A percentile compares a stretch with the other conserved stretches of the same genome.
These are phyloP conservation scores for Rissa tridactyla DNA, from an alignment of 2,113 vertebrate genomes.

Conservation along the genomic window DNA sequence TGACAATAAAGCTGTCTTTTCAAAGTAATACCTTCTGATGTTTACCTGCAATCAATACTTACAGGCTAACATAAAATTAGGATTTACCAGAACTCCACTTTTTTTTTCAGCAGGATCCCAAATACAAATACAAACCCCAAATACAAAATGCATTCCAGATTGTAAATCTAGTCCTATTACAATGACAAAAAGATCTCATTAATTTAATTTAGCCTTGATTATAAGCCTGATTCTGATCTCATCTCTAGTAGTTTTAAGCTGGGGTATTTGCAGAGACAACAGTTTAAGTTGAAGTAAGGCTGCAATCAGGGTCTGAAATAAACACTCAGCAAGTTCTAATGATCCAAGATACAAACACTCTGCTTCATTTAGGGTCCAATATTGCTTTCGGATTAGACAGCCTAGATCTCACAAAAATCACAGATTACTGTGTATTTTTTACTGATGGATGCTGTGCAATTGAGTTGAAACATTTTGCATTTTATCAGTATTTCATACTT, in stretches of 20 bases:
- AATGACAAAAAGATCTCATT: neutral
- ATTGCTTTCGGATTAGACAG: neutral
- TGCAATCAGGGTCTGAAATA: neutral
- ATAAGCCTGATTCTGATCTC: neutral
- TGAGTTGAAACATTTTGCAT: neutral
- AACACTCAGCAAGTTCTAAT: neutral
- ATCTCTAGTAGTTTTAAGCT: neutral
- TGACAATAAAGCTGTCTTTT: neutral
- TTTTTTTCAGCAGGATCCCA: neutral
- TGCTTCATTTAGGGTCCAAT: neutral
- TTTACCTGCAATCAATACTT: neutral
- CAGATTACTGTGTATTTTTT: neutral
- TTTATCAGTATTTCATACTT: neutral
- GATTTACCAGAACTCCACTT: neutral
- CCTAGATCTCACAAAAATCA: neutral
- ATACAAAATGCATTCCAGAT: neutral
- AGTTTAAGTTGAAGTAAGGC: neutral
- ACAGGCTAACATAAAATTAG: neutral
- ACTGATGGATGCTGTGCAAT: neutral
- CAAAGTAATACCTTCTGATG: neutral
- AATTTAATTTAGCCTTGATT: neutral
- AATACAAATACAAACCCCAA: neutral
- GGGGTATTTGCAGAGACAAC: neutral
- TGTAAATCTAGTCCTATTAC: neutral
- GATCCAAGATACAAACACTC: neutral